Percentiles rank a stretch among this genome's conserved stretches.
These are phyloP conservation scores for Drosophila sordidula DNA, from an alignment of 2,888 invertebrate genomes.

Conservation along the genomic window DNA sequence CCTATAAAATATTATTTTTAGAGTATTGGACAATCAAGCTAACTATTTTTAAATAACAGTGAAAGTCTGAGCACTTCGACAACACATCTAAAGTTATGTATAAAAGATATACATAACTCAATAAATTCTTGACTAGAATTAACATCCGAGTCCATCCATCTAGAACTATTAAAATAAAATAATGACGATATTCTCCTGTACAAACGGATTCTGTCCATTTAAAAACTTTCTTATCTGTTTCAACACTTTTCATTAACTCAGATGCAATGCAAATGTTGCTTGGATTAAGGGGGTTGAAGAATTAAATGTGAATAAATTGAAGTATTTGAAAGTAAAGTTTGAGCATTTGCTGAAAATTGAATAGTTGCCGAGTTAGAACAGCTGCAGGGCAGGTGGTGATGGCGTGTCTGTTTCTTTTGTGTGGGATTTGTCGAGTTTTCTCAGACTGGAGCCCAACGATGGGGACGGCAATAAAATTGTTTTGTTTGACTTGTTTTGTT, in stretches of 20 bases:
- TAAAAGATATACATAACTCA: no score
- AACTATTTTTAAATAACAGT: no score
- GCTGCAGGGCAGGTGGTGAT: slow-evolving; percentile 19
- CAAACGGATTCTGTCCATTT: not conserved
- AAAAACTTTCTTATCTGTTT: not conserved
- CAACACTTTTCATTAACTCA: no score
- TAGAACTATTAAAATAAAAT: no score
- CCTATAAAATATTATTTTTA: no score
- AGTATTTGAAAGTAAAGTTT: not conserved
- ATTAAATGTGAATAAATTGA: not conserved
- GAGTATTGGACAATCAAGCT: no score
- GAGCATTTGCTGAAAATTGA: not conserved
- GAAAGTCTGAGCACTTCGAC: no score
- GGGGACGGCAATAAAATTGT: slow-evolving; percentile 14
- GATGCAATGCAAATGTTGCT: no score
- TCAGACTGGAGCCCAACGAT: slow-evolving; percentile 12
- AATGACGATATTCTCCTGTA: no score
- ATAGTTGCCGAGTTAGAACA: slow-evolving; percentile 4
- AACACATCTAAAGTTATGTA: no score
- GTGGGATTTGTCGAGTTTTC: slow-evolving; percentile 21
- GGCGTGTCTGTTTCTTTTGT: slow-evolving; percentile 25
- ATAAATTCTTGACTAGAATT: no score
- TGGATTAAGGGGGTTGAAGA: not conserved
- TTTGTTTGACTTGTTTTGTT: slow-evolving; percentile 9
- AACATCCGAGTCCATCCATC: no score